phyloP scores from a whole-genome alignment of 2,797 vertebrate species.

The Gila robusta region DNA sequence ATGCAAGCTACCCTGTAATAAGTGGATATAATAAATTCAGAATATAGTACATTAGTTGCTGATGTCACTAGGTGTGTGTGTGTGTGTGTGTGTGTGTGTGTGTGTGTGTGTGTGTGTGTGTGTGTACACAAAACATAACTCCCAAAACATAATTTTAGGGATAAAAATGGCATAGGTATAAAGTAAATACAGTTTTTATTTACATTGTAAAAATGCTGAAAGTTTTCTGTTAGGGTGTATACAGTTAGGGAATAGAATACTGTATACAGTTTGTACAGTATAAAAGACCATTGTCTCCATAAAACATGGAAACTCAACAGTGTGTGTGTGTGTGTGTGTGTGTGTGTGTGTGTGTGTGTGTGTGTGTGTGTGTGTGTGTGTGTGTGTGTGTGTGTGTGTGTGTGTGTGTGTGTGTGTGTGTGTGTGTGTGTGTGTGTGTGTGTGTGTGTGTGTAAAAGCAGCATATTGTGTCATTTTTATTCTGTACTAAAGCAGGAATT shows the following conservation, averaged over 20 bases:
- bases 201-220: background rate
- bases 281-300: background rate
- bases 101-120: background rate
- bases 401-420: background rate
- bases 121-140: no score
- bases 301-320: background rate
- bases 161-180: no score
- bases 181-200: no score
- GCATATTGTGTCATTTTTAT: background rate
- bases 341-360: background rate
- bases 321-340: background rate
- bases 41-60: no score
- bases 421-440: background rate
- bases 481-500: background rate
- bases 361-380: background rate
- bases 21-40: background rate
- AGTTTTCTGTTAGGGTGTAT: background rate
- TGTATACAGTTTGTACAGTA: background rate
- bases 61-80: no score
- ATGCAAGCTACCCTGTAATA: background rate
- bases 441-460: background rate
- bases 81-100: background rate
- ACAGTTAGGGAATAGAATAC: background rate
- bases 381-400: background rate
- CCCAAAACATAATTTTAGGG: no score